These are phyloP conservation scores for Anseranas semipalmata DNA, from an alignment of 2,113 vertebrate genomes.

Conservation along the genomic window DNA sequence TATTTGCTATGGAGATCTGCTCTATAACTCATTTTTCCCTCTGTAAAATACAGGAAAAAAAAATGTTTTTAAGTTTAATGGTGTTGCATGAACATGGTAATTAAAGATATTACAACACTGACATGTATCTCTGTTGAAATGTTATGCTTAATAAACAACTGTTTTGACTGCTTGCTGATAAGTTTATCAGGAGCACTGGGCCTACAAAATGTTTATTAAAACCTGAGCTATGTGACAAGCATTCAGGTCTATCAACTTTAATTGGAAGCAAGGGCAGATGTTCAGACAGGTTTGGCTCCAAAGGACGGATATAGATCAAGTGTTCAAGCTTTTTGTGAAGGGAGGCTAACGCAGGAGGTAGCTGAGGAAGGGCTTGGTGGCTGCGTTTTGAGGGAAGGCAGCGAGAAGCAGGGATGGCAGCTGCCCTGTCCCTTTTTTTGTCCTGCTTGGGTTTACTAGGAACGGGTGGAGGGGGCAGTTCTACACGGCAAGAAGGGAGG, in stretches of 20 bases:
- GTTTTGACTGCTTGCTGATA: not conserved
- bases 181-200: not conserved
- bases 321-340: not conserved
- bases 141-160: not conserved
- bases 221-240: fast-evolving
- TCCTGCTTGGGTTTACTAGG: not conserved
- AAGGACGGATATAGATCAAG: not conserved
- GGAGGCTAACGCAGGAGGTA: not conserved
- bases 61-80: not conserved
- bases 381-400: not conserved
- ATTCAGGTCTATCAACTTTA: not conserved
- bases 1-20: not conserved
- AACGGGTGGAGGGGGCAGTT: not conserved
- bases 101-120: not conserved
- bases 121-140: not conserved
- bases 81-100: not conserved
- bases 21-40: not conserved
- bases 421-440: not conserved
- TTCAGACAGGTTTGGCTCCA: too few relatives aligned
- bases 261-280: not conserved
- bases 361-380: not conserved
- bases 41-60: not conserved
- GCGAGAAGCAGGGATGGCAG: fast-evolving
- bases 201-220: not conserved
- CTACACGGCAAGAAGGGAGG: not conserved